These are phyloP conservation scores for Drosophila sordidula DNA, from an alignment of 2,888 invertebrate species.

Conservation along the genomic window DNA sequence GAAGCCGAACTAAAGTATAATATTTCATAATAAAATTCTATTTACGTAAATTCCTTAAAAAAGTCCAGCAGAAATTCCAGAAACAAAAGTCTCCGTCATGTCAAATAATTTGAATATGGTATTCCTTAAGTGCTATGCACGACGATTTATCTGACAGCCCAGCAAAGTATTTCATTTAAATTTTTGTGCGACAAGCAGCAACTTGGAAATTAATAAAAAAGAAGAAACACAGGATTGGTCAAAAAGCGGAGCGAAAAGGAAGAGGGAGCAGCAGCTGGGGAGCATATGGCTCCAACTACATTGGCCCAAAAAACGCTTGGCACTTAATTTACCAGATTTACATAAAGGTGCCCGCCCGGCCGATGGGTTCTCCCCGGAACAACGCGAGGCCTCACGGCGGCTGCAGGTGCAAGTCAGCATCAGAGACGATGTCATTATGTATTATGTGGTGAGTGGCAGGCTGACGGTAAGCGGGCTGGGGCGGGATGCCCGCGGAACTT, in stretches of 20 bases:
- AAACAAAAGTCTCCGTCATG: slow-evolving; percentile 1
- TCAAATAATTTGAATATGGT: slow-evolving; percentile 15
- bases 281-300: neutral
- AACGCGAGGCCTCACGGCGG: neutral
- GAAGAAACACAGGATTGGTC: slow-evolving; percentile 23
- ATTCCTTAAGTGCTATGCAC: slow-evolving; percentile 22
- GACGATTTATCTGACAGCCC: slow-evolving; percentile 31
- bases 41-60: slow-evolving; percentile 7
- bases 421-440: slow-evolving; percentile 52
- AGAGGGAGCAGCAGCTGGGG: slow-evolving; percentile 22
- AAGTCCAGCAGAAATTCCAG: neutral
- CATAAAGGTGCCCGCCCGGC: slow-evolving; percentile 53
- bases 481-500: slow-evolving; percentile 52
- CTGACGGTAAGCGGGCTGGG: neutral
- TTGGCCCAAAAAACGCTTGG: slow-evolving; percentile 48
- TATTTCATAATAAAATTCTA: neutral
- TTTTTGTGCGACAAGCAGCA: slow-evolving; percentile 48
- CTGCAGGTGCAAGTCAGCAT: slow-evolving; percentile 63
- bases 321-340: slow-evolving; percentile 79
- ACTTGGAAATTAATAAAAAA: slow-evolving; percentile 62
- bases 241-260: slow-evolving; percentile 24
- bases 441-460: slow-evolving; percentile 21
- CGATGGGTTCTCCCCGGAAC: neutral
- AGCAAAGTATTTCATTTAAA: slow-evolving; percentile 68
- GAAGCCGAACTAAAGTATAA: neutral